Evolutionary conservation across 2,113 vertebrate species (phyloP).

Genomic region (Tympanuchus pallidicinctus): DNA sequence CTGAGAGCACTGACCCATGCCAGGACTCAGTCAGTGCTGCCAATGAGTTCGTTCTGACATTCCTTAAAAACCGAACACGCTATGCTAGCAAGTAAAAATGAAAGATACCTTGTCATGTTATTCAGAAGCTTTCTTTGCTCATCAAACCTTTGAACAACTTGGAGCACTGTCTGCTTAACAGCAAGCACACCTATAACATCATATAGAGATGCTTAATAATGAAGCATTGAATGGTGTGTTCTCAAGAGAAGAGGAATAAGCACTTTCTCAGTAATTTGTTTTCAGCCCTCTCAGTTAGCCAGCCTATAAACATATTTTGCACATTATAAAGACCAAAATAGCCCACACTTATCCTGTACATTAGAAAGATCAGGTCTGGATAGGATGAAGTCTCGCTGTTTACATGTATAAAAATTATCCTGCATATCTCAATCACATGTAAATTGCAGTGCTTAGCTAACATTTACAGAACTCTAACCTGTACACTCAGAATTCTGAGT

Average conservation of each 20-base stretch:
- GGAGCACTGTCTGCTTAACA: neutral
- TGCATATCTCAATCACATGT: neutral
- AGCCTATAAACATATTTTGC: neutral
- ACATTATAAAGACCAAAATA: neutral
- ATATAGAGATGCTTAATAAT: constrained; percentile 21
- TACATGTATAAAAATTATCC: neutral
- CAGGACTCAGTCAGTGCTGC: neutral
- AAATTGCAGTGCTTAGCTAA: neutral
- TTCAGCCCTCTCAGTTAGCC: neutral
- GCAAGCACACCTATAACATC: neutral
- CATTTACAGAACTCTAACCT: fast-evolving
- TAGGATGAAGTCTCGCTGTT: neutral
- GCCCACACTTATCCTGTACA: neutral
- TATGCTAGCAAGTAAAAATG: neutral
- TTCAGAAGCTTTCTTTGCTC: neutral
- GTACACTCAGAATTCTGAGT: fast-evolving
- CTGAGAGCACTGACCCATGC: neutral
- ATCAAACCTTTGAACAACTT: neutral
- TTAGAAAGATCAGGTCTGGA: neutral
- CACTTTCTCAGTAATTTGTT: neutral
- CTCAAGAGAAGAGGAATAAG: neutral
- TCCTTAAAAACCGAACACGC: neutral
- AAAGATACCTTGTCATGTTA: fast-evolving
- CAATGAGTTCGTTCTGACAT: neutral
- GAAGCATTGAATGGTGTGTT: neutral